Evolutionary conservation across 2,113 vertebrate genomes (phyloP).

Genomic region (Epinephelus fuscoguttatus): DNA sequence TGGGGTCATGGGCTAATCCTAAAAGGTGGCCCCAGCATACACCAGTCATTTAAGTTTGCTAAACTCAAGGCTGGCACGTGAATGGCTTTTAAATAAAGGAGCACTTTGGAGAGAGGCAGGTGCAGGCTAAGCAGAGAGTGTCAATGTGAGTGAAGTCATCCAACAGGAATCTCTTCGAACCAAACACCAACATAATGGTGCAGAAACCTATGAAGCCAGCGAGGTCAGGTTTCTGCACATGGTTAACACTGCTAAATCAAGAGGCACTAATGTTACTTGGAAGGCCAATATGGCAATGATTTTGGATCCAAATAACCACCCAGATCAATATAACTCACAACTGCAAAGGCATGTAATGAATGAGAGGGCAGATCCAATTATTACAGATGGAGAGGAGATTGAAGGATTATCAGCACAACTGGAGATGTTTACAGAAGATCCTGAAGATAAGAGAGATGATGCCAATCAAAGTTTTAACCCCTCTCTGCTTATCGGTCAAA

Average conservation of each 20-base stretch:
- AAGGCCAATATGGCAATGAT: neutral
- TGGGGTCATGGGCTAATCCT: slow-evolving; percentile 29
- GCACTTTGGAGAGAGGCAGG: neutral
- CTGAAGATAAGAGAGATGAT: neutral
- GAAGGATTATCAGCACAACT: neutral
- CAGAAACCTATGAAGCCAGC: neutral
- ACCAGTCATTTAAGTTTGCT: slow-evolving; percentile 3
- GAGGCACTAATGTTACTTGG: slow-evolving; percentile 21
- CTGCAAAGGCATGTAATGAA: neutral
- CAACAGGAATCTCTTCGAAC: slow-evolving; percentile 29
- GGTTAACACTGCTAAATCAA: slow-evolving; percentile 45
- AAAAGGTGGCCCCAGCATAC: neutral
- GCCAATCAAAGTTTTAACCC: neutral
- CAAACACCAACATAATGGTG: slow-evolving; percentile 12
- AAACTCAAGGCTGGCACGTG: neutral
- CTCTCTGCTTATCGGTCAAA: neutral
- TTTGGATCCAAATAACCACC: slow-evolving; percentile 18
- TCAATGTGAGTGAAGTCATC: slow-evolving; percentile 18
- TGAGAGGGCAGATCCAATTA: neutral
- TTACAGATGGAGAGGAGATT: neutral
- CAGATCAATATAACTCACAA: slow-evolving; percentile 23
- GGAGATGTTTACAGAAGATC: neutral
- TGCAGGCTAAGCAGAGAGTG: neutral
- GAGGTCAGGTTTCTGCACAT: slow-evolving; percentile 54
- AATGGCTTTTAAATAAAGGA: neutral